phyloP scores from a whole-genome alignment of 2,113 vertebrate species.

The Desmodus rotundus region DNA sequence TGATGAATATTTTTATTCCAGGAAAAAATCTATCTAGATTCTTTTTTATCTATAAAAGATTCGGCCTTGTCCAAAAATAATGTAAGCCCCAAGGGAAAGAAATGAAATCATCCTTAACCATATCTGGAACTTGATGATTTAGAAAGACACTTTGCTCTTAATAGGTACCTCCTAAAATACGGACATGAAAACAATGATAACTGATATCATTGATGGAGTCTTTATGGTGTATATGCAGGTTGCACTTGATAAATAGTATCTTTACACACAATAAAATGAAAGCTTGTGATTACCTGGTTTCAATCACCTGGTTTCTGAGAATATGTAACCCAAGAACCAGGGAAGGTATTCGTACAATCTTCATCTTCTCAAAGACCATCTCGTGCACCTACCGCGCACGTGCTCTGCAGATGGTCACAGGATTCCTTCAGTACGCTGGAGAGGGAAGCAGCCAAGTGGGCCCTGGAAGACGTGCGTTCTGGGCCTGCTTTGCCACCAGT shows the following conservation, averaged over 20 bases:
- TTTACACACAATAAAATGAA: not conserved
- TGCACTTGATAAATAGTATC: not conserved
- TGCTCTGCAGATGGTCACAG: not conserved
- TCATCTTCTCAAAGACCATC: not conserved
- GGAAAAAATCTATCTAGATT: not conserved
- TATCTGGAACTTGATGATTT: not conserved
- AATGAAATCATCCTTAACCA: not conserved
- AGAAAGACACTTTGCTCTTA: not conserved
- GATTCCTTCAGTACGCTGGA: too few relatives aligned
- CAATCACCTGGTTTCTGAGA: not conserved
- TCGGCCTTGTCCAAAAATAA: not conserved
- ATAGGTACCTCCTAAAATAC: not conserved
- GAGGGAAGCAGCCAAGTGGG: not conserved
- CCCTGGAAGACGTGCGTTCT: not conserved
- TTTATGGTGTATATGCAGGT: not conserved
- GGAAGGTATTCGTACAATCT: not conserved
- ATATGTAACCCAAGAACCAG: not conserved
- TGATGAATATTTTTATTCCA: not conserved
- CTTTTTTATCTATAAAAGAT: not conserved
- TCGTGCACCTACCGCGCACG: not conserved
- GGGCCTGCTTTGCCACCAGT: not conserved
- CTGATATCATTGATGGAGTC: accelerated
- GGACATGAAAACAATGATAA: not conserved
- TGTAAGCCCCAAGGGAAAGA: not conserved
- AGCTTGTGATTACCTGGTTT: not conserved